Evolutionary conservation across 2,113 vertebrate genomes (phyloP).

Genomic region (Phylloscopus whistleri): DNA sequence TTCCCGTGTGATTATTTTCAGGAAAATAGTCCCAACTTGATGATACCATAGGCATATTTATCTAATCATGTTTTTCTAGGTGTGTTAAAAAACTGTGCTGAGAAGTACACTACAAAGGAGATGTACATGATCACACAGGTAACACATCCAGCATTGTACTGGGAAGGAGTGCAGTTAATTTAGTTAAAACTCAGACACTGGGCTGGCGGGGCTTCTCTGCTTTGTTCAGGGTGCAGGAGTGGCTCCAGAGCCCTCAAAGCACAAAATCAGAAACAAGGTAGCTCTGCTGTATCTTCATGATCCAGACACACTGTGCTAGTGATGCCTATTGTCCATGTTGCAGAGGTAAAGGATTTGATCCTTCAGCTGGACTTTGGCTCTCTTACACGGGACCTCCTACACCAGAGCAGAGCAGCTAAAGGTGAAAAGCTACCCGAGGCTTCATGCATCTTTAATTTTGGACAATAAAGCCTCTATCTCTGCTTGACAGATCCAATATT

Average conservation of each 20-base stretch:
- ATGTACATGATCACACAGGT: background rate
- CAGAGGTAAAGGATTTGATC: background rate
- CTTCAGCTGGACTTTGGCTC: background rate
- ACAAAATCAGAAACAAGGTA: background rate
- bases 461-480: background rate
- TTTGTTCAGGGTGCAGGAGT: background rate
- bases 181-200: background rate
- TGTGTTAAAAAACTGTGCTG: background rate
- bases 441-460: background rate
- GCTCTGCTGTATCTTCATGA: background rate
- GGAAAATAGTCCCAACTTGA: background rate
- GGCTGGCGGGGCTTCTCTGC: background rate
- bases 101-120: background rate
- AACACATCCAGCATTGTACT: background rate
- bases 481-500: background rate
- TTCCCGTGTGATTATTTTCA: background rate
- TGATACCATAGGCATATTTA: background rate
- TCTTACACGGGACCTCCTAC: background rate
- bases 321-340: fast-evolving
- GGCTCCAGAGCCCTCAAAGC: background rate
- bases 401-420: background rate
- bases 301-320: background rate
- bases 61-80: background rate
- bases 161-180: background rate
- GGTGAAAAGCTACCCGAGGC: background rate